A percentile compares a stretch with the other conserved stretches of the same genome.
These are phyloP conservation scores for Champsocephalus gunnari DNA, from an alignment of 2,797 vertebrate genomes.

Conservation along the genomic window DNA sequence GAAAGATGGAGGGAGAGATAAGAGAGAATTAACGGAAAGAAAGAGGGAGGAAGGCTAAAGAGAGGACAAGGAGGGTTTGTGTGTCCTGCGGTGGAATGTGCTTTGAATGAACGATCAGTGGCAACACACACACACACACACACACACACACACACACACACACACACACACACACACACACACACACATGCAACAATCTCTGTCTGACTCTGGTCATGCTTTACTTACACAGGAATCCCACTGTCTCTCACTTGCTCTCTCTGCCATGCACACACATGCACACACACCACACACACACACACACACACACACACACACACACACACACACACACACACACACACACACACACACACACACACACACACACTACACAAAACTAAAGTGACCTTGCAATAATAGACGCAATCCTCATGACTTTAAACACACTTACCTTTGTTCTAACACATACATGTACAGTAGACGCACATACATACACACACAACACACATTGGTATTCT, in stretches of 20 bases:
- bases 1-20: conserved; percentile 34
- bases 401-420: neutral
- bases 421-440: neutral
- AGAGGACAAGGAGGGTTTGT: conserved; percentile 62
- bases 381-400: conserved; percentile 32
- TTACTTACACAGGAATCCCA: conserved; percentile 44
- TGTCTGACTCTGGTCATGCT: conserved; percentile 41
- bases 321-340: accelerated
- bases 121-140: conserved; percentile 31
- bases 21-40: conserved; percentile 33
- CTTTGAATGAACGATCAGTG: conserved; percentile 53
- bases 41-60: conserved; percentile 37
- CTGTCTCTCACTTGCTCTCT: neutral
- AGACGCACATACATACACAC: no score
- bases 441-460: neutral
- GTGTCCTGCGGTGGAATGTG: conserved; percentile 69
- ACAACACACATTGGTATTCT: conserved; percentile 10
- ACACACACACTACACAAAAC: neutral
- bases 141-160: neutral
- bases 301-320: no score
- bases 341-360: no score
- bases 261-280: neutral
- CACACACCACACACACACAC: neutral
- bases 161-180: conserved; percentile 2
- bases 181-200: conserved; percentile 30